phyloP scores from a whole-genome alignment of 2,888 invertebrate species.

The Orchesella flavescens region DNA sequence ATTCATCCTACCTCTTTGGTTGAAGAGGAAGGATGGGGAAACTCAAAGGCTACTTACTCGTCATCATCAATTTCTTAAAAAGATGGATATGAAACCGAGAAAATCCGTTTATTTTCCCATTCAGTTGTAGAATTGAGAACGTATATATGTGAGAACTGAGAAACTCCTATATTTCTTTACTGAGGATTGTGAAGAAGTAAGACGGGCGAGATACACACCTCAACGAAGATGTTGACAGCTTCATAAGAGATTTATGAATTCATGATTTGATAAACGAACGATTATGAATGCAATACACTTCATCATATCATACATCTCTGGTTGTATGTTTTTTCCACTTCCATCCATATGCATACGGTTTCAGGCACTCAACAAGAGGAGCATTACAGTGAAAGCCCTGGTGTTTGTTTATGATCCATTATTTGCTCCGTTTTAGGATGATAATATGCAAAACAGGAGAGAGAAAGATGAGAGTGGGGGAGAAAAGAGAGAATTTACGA shows the following conservation, averaged over 20 bases:
- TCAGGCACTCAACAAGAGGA: not conserved
- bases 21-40: no score
- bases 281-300: conserved; percentile 1
- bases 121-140: not conserved
- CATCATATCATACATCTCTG: no score
- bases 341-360: not conserved
- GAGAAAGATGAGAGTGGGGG: not conserved
- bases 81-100: not conserved
- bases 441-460: conserved; percentile 1
- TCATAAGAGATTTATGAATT: conserved; percentile 4
- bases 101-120: conserved; percentile 38
- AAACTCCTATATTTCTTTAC: not conserved
- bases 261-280: conserved; percentile 21
- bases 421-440: conserved; percentile 9
- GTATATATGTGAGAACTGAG: not conserved
- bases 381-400: not conserved
- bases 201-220: conserved; percentile 4
- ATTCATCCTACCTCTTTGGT: no score
- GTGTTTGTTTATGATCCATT: conserved; percentile 26
- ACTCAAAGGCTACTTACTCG: not conserved
- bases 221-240: conserved; percentile 18
- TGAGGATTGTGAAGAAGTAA: not conserved
- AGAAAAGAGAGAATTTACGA: no score
- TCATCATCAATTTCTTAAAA: conserved; percentile 33
- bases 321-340: not conserved